Percentiles rank a stretch among this genome's conserved stretches.
Evolutionary conservation across 2,797 vertebrate species (phyloP).

Genomic region (Falco berigora): DNA sequence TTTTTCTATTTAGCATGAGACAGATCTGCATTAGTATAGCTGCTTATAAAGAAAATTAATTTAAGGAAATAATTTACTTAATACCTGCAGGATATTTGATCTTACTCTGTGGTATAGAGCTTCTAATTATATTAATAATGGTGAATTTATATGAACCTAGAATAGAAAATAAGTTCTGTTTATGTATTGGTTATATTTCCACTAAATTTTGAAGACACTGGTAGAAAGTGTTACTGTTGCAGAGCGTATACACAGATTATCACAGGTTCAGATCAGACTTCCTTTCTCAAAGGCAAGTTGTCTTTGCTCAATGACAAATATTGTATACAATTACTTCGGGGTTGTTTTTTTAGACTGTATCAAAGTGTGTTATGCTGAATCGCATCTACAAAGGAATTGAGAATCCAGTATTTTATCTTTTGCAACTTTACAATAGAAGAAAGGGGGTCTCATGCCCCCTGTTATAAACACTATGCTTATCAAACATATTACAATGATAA

Average conservation of each 20-base stretch:
- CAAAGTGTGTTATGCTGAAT: not conserved
- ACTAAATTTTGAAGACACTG: slow-evolving; percentile 10
- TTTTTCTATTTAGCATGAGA: not conserved
- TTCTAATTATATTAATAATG: not conserved
- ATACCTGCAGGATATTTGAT: not conserved
- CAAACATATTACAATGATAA: slow-evolving; percentile 42
- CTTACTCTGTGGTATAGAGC: not conserved
- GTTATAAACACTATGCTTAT: slow-evolving; percentile 39
- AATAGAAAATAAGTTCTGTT: slow-evolving; percentile 13
- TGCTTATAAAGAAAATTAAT: not conserved
- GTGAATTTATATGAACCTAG: slow-evolving; percentile 32
- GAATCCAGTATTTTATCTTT: not conserved
- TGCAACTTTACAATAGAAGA: not conserved
- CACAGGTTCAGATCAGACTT: slow-evolving; percentile 29
- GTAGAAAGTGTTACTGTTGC: not conserved
- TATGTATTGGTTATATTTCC: slow-evolving; percentile 40
- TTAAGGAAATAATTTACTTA: not conserved
- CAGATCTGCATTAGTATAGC: not conserved
- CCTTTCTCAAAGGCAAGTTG: slow-evolving; percentile 43
- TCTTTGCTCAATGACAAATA: not conserved
- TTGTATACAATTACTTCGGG: not conserved
- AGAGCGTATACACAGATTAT: not conserved
- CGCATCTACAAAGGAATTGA: not conserved
- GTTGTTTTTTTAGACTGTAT: not conserved
- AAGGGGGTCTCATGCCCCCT: not conserved